Conservation (phyloP, 2,888 invertebrate species). For the Aspidapion aeneum region DNA sequence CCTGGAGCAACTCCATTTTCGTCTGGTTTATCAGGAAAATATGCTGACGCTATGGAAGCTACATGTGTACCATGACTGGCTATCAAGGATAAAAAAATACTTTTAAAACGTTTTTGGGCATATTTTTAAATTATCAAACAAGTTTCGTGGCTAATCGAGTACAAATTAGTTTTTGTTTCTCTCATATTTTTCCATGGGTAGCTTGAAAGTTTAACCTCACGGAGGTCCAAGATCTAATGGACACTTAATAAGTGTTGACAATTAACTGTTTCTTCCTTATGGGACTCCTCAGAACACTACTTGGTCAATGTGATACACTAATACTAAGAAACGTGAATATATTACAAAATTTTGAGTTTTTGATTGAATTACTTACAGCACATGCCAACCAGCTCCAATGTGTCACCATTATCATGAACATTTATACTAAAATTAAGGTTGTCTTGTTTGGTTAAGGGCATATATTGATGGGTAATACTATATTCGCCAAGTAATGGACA, state of each 20-base stretch:
- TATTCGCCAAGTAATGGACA: slow-evolving; percentile 81
- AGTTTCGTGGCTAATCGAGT: no score
- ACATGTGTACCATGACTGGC: slow-evolving; percentile 98
- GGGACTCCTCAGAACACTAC: no score
- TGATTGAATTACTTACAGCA: slow-evolving; percentile 68
- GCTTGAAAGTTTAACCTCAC: no score
- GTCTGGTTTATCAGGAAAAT: slow-evolving; percentile 82
- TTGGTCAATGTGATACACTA: no score
- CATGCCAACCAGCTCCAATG: slow-evolving; percentile 90
- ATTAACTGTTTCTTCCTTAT: no score
- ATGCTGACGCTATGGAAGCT: slow-evolving; percentile 90
- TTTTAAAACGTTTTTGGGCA: no score
- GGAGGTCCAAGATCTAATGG: no score
- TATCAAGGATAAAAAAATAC: slow-evolving; percentile 39
- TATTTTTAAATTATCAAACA: no score
- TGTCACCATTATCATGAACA: slow-evolving; percentile 86
- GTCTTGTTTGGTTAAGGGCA: slow-evolving; percentile 71
- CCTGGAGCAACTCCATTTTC: slow-evolving; percentile 95
- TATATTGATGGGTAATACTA: slow-evolving; percentile 72
- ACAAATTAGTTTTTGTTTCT: no score
- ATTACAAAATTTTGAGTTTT: background rate
- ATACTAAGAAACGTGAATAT: no score
- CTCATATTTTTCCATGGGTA: no score
- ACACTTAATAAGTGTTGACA: no score
- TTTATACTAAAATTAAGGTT: slow-evolving; percentile 87